phyloP scores from a whole-genome alignment of 2,888 invertebrate genomes.

The Adelphocoris suturalis region DNA sequence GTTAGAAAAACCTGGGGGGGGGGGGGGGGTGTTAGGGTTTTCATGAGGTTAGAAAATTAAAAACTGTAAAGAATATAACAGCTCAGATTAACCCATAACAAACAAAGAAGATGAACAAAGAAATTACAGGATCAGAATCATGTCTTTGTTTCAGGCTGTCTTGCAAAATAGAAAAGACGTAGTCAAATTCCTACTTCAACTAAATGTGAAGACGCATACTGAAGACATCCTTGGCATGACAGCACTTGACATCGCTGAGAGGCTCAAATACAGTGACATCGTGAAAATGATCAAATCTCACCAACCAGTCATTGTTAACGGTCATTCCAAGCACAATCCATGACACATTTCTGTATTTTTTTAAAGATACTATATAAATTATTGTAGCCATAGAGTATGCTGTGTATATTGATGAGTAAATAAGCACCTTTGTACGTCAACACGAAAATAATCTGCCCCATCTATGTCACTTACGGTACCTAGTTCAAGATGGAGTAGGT shows the following conservation, averaged over 20 bases:
- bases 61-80: too few relatives aligned
- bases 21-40: too few relatives aligned
- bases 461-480: too few relatives aligned
- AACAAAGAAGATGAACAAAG: too few relatives aligned
- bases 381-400: not conserved
- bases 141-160: constrained; percentile 62
- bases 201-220: constrained; percentile 1
- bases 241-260: constrained; percentile 40
- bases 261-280: constrained; percentile 37
- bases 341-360: not conserved
- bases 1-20: too few relatives aligned
- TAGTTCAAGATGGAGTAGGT: too few relatives aligned
- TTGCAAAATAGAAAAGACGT: constrained; percentile 60
- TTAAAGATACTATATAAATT: not conserved
- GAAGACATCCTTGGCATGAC: constrained; percentile 60
- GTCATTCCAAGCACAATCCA: not conserved
- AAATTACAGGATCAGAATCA: too few relatives aligned
- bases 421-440: too few relatives aligned
- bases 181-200: constrained; percentile 45
- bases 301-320: not conserved
- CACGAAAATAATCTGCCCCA: too few relatives aligned
- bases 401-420: too few relatives aligned
- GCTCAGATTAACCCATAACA: too few relatives aligned
- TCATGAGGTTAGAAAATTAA: too few relatives aligned
- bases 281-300: constrained; percentile 41